phyloP scores from a whole-genome alignment of 2,113 vertebrate genomes.

The Rattus norvegicus region DNA sequence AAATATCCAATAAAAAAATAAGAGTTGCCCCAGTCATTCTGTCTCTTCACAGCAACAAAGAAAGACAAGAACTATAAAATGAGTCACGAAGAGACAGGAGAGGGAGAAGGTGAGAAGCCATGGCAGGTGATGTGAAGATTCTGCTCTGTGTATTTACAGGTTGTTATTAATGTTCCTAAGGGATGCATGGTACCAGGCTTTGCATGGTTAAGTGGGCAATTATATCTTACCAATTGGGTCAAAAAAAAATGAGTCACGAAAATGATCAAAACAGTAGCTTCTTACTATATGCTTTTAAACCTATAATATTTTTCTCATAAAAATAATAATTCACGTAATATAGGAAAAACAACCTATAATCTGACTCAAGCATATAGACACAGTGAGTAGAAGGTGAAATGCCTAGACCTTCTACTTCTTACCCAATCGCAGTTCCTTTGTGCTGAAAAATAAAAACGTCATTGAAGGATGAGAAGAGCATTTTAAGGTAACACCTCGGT shows the following conservation, averaged over 20 bases:
- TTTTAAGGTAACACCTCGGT: background rate
- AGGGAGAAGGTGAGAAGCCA: no score
- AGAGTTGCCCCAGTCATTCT: background rate
- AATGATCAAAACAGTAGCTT: background rate
- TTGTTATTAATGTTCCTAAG: no score
- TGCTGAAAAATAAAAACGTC: constrained; percentile 1
- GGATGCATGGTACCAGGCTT: no score
- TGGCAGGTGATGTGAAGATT: no score
- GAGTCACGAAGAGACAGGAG: background rate
- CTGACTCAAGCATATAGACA: background rate
- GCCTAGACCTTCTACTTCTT: background rate
- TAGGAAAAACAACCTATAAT: background rate
- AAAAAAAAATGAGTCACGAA: background rate
- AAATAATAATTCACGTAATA: background rate
- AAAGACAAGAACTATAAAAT: background rate
- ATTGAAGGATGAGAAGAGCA: background rate
- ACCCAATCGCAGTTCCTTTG: background rate
- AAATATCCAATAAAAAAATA: background rate
- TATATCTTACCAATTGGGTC: no score
- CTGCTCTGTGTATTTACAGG: no score
- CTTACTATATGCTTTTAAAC: background rate
- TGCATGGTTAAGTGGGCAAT: no score
- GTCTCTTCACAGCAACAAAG: background rate
- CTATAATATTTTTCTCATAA: background rate
- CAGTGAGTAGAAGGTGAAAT: background rate